A percentile compares a stretch with the other conserved stretches of the same genome.
Conservation (phyloP, 1,140 invertebrate species). For the Colletes latitarsis region DNA sequence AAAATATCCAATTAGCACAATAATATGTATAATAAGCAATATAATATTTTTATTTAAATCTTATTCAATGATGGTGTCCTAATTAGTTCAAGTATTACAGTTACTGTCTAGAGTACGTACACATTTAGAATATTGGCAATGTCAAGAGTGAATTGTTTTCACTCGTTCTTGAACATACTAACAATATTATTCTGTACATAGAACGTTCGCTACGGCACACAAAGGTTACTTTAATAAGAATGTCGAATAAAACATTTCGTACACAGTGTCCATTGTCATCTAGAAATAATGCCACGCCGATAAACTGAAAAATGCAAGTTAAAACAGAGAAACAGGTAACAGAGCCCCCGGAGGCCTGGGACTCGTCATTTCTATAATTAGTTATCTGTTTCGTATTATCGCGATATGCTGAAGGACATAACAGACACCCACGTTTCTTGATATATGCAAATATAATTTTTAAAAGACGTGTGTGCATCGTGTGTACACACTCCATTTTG, state of each 20-base stretch:
- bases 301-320: background rate
- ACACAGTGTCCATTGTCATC: background rate
- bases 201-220: background rate
- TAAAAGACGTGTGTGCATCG: background rate
- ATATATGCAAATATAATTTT: slow-evolving; percentile 3
- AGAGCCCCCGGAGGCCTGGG: background rate
- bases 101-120: background rate
- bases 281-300: background rate
- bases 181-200: background rate
- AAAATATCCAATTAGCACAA: background rate
- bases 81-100: background rate
- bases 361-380: slow-evolving; percentile 58
- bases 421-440: slow-evolving; percentile 17
- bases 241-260: too few species aligned
- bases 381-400: slow-evolving; percentile 50
- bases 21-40: background rate
- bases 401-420: slow-evolving; percentile 38
- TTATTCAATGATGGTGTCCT: background rate
- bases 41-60: background rate
- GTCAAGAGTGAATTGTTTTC: background rate
- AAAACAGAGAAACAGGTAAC: background rate
- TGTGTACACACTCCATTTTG: too few species aligned
- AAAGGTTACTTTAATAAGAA: background rate
- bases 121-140: background rate
- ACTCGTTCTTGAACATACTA: too few species aligned